These are phyloP conservation scores for Goniozus legneri DNA, from an alignment of 1,140 invertebrate species.

Conservation along the genomic window DNA sequence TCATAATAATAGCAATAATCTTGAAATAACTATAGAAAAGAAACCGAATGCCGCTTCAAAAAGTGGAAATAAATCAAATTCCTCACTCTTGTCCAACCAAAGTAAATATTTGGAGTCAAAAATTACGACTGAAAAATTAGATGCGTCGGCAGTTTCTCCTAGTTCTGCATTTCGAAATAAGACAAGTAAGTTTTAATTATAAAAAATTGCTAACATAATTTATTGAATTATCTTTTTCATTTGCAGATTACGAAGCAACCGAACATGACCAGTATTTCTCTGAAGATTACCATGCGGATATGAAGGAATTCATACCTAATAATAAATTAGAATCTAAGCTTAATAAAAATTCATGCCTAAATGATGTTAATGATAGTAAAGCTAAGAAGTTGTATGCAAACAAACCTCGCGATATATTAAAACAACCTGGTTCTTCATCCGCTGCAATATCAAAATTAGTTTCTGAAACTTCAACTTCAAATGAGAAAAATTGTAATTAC, in stretches of 20 bases:
- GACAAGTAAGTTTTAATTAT: not conserved
- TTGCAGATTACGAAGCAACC: conserved; percentile 3
- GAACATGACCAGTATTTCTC: no score
- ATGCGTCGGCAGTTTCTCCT: not conserved
- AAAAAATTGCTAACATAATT: not conserved
- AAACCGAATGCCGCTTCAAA: not conserved
- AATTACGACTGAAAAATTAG: no score
- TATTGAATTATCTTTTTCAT: not conserved
- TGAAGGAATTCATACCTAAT: no score
- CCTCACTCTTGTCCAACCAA: not conserved
- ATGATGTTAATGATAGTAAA: conserved; percentile 28
- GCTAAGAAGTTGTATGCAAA: conserved; percentile 43
- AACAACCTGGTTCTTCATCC: conserved; percentile 7
- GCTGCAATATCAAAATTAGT: not conserved
- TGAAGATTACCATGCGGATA: no score
- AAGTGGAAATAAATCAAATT: not conserved
- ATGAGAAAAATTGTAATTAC: not conserved
- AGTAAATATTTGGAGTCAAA: not conserved
- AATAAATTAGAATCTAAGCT: not conserved
- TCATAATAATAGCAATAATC: no score
- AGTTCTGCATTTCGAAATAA: not conserved
- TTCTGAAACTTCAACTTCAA: not conserved
- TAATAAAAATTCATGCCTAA: not conserved
- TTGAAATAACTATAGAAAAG: not conserved
- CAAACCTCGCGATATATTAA: conserved; percentile 18